Conservation (phyloP, 2,888 invertebrate genomes). For the Volucella bombylans region DNA sequence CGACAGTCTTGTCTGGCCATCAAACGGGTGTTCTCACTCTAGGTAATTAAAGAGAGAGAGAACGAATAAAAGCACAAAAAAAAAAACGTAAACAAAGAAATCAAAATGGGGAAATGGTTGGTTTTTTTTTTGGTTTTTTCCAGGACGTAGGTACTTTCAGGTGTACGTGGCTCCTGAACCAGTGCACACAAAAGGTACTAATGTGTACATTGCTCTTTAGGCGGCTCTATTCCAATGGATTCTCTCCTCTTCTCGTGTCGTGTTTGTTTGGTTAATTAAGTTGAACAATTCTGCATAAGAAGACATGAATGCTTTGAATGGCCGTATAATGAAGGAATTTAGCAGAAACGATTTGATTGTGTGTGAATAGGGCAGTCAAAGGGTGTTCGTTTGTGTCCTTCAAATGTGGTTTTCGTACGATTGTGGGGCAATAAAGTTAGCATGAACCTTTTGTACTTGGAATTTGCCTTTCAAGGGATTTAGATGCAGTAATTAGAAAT, state of each 20-base stretch:
- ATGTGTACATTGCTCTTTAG: conserved; percentile 34
- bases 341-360: background rate
- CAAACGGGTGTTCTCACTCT: conserved; percentile 33
- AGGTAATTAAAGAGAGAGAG: conserved; percentile 52
- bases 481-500: no score
- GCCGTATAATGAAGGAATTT: background rate
- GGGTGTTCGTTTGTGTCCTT: background rate
- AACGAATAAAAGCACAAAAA: background rate
- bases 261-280: conserved; percentile 30
- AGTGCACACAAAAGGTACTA: conserved; percentile 1
- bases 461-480: no score
- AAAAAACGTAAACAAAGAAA: no score
- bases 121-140: no score
- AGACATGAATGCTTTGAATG: background rate
- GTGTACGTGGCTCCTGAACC: conserved; percentile 2
- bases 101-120: no score
- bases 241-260: background rate
- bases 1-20: conserved; percentile 69
- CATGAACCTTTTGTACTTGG: no score
- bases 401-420: no score
- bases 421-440: no score
- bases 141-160: background rate
- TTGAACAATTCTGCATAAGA: conserved; percentile 20
- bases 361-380: conserved; percentile 1
- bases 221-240: conserved; percentile 1